Evolutionary conservation across 2,797 vertebrate species (phyloP).

Genomic region (Sandelia bainsii): DNA sequence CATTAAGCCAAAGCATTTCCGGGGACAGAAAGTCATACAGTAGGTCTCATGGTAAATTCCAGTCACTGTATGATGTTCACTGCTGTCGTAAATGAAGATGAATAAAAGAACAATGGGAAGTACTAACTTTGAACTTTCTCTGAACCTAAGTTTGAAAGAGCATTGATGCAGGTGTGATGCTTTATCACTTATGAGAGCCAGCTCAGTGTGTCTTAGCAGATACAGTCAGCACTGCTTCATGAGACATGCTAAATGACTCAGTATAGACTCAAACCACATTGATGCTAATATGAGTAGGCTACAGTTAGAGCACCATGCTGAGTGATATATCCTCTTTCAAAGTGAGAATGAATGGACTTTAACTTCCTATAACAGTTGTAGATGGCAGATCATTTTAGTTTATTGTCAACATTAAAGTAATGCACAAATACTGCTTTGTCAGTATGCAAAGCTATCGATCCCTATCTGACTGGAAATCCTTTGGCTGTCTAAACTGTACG

Average conservation of each 20-base stretch:
- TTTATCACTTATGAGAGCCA: slow-evolving; percentile 33
- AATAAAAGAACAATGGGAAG: slow-evolving; percentile 12
- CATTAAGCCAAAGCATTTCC: not conserved
- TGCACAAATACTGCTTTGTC: slow-evolving; percentile 6
- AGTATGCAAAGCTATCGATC: not conserved
- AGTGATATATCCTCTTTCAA: slow-evolving; percentile 43
- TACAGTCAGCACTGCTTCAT: slow-evolving; percentile 9
- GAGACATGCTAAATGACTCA: slow-evolving; percentile 51
- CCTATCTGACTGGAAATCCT: not conserved
- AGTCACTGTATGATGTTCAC: slow-evolving; percentile 2
- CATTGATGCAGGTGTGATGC: slow-evolving; percentile 20
- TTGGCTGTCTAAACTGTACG: not conserved
- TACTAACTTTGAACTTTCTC: not conserved
- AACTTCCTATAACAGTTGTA: slow-evolving; percentile 29
- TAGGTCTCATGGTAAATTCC: slow-evolving; percentile 3
- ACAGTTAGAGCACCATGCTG: slow-evolving; percentile 14
- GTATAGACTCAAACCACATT: slow-evolving; percentile 29
- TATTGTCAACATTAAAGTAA: slow-evolving; percentile 11
- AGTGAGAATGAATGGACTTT: slow-evolving; percentile 25
- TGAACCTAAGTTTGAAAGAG: slow-evolving; percentile 13
- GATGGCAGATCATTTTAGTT: slow-evolving; percentile 9
- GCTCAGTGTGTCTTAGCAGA: slow-evolving; percentile 19
- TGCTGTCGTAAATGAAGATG: not conserved
- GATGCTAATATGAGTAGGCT: slow-evolving; percentile 32
- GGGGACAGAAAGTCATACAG: not conserved